These are phyloP conservation scores for Bombus confusus DNA, from an alignment of 1,140 invertebrate species.

Conservation along the genomic window DNA sequence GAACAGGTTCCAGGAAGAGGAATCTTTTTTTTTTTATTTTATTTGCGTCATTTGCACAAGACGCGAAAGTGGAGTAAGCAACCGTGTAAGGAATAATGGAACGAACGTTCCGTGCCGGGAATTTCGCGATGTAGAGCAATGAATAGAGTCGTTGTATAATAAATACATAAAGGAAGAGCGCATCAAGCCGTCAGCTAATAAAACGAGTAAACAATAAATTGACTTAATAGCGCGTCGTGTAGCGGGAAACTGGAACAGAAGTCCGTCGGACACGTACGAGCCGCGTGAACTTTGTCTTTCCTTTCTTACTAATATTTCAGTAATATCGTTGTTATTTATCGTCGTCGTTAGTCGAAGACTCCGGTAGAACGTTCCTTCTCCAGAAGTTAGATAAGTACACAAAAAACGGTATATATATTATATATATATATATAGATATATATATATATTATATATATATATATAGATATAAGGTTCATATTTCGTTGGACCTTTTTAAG, in stretches of 20 bases:
- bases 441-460: no score
- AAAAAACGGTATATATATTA: background rate
- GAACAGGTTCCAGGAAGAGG: background rate
- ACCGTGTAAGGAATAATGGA: slow-evolving; percentile 9
- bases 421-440: no score
- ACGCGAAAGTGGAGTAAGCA: background rate
- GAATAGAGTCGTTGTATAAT: slow-evolving; percentile 19
- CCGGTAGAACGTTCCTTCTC: background rate
- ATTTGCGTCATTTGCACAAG: background rate
- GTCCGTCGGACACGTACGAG: background rate
- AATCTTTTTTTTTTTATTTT: background rate
- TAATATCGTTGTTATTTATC: background rate
- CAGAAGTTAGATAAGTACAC: background rate
- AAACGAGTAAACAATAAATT: slow-evolving; percentile 28
- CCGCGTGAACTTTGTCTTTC: background rate
- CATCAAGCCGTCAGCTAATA: background rate
- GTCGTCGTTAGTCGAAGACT: no score
- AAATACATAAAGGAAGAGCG: slow-evolving; percentile 8
- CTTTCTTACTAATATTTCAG: background rate
- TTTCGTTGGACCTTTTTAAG: background rate
- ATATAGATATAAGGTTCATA: no score
- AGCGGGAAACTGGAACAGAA: background rate
- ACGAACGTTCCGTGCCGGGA: background rate
- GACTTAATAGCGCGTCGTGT: slow-evolving; percentile 5
- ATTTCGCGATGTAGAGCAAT: slow-evolving; percentile 7